Conservation (phyloP, 2,797 vertebrate genomes). For the Phylloscopus collybita region DNA sequence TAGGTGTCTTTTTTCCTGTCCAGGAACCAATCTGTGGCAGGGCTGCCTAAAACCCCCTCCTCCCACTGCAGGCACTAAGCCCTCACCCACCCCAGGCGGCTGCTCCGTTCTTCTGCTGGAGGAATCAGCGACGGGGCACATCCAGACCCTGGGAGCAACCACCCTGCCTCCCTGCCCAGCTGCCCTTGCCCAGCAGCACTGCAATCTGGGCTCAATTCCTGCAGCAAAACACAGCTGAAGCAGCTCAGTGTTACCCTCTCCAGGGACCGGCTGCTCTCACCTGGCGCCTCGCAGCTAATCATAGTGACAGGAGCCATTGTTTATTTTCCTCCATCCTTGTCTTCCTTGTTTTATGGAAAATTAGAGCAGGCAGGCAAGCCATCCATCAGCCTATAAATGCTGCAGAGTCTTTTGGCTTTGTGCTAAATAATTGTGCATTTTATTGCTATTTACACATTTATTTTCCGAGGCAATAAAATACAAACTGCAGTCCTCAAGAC, state of each 20-base stretch:
- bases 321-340: constrained; percentile 43
- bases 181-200: neutral
- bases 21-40: neutral
- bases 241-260: neutral
- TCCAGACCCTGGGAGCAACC: neutral
- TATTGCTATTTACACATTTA: constrained; percentile 62
- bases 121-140: neutral
- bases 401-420: constrained; percentile 4
- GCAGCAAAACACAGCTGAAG: neutral
- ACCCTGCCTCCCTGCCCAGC: neutral
- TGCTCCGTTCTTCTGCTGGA: neutral
- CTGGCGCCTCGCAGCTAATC: constrained; percentile 18
- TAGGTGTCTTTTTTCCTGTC: neutral
- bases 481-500: constrained; percentile 13
- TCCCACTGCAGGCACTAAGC: neutral
- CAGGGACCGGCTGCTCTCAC: neutral
- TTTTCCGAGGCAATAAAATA: constrained; percentile 53
- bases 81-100: rapidly evolving
- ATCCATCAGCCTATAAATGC: constrained; percentile 47
- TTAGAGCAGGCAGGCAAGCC: constrained; percentile 42
- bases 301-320: constrained; percentile 42
- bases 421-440: constrained; percentile 67
- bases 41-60: neutral
- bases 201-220: neutral
- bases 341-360: constrained; percentile 56